A percentile compares a stretch with the other conserved stretches of the same genome.
phyloP scores from a whole-genome alignment of 2,888 invertebrate species.

The Drosophila cyrtoloma region DNA sequence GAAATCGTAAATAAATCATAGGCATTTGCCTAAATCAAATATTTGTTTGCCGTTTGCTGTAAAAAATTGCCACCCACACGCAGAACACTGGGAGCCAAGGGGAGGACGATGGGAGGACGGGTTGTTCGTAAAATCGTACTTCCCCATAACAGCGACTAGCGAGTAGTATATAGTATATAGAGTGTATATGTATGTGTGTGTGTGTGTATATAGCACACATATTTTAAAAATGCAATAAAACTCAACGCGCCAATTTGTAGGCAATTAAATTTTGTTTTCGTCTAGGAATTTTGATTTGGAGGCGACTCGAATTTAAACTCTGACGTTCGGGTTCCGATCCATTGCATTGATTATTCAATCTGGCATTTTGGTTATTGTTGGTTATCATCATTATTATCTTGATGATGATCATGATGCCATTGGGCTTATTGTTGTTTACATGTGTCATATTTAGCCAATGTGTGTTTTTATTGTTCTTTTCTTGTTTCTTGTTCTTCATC shows the following conservation, averaged over 20 bases:
- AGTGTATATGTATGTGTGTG: constrained; percentile 4
- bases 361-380: constrained; percentile 12
- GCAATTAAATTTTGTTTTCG: constrained; percentile 72
- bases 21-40: constrained; percentile 61
- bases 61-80: constrained; percentile 63
- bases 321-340: constrained; percentile 48
- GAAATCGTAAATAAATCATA: constrained; percentile 71
- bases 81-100: background rate
- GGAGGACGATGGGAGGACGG: background rate
- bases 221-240: constrained; percentile 69
- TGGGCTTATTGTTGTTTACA: constrained; percentile 74
- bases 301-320: constrained; percentile 21
- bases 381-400: no score
- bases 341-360: constrained; percentile 46
- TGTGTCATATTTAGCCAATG: constrained; percentile 70
- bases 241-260: constrained; percentile 78
- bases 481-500: constrained; percentile 55
- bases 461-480: constrained; percentile 48
- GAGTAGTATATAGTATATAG: background rate
- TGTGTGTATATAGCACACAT: constrained; percentile 20
- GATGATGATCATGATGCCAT: constrained; percentile 36
- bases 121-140: background rate
- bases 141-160: background rate
- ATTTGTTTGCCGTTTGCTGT: constrained; percentile 66
- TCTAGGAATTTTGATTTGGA: constrained; percentile 60